Conservation (phyloP, 2,113 vertebrate genomes). For the Vulpes ferrilata region DNA sequence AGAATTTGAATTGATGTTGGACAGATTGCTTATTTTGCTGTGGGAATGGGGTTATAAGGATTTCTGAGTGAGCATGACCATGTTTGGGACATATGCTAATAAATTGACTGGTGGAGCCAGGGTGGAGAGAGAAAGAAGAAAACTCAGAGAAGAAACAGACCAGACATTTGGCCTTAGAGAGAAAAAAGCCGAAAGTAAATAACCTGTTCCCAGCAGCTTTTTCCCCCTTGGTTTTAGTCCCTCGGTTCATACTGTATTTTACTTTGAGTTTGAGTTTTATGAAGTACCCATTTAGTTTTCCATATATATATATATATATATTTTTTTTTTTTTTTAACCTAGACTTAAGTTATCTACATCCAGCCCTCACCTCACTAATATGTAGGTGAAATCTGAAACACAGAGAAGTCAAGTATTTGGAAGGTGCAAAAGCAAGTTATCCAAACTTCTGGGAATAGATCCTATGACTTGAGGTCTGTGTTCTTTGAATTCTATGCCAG, state of each 20-base stretch:
- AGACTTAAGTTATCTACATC: constrained; percentile 20
- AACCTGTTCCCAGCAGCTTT: not conserved
- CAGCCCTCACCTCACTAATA: not conserved
- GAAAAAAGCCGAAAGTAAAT: not conserved
- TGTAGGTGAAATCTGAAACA: constrained; percentile 43
- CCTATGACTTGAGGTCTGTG: not conserved
- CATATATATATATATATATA: not conserved
- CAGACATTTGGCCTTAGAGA: not conserved
- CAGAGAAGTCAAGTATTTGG: constrained; percentile 17
- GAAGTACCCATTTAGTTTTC: not conserved
- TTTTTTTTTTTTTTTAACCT: not conserved
- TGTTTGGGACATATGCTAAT: not conserved
- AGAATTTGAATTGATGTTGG: not conserved
- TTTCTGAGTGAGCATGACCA: not conserved
- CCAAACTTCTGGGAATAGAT: not conserved
- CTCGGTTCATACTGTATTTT: not conserved
- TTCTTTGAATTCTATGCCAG: not conserved
- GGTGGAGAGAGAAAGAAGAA: not conserved
- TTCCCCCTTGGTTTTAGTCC: not conserved
- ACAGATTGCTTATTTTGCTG: not conserved
- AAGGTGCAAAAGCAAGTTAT: not conserved
- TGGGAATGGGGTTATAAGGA: not conserved
- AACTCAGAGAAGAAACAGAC: not conserved
- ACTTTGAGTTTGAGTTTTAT: not conserved
- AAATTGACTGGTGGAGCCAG: not conserved